Evolutionary conservation across 2,113 vertebrate genomes (phyloP).

Genomic region (Caracal caracal): DNA sequence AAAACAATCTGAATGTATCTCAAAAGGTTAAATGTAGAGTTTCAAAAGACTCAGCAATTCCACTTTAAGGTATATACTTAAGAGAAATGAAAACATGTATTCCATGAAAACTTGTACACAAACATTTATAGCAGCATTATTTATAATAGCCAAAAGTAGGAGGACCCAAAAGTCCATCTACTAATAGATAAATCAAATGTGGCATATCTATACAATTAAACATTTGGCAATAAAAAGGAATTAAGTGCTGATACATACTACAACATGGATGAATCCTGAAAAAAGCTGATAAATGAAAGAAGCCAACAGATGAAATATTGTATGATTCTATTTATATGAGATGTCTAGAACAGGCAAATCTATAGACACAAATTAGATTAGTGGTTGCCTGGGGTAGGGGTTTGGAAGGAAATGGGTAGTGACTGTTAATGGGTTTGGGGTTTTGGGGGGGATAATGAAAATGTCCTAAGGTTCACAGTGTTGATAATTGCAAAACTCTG

Average conservation of each 20-base stretch:
- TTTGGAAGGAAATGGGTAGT: not conserved
- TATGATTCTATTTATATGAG: not conserved
- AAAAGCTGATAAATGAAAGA: not conserved
- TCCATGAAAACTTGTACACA: not conserved
- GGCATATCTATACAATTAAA: not conserved
- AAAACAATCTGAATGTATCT: not conserved
- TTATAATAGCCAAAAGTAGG: not conserved
- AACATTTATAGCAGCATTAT: not conserved
- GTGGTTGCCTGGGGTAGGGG: not conserved
- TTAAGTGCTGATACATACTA: not conserved
- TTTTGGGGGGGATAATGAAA: not conserved
- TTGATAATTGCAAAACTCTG: not conserved
- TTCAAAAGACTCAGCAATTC: not conserved
- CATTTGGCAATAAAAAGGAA: not conserved
- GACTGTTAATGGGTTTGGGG: not conserved
- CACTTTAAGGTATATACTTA: not conserved
- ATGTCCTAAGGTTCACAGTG: not conserved
- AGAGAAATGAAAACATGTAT: not conserved
- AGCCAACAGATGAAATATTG: not conserved
- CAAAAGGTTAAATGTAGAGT: not conserved
- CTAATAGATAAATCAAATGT: not conserved
- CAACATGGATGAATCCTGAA: not conserved
- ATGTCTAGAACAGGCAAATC: not conserved
- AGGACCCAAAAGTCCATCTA: not conserved
- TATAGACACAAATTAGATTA: not conserved